Conservation (phyloP, 2,888 invertebrate species). For the Apoda limacodes region DNA sequence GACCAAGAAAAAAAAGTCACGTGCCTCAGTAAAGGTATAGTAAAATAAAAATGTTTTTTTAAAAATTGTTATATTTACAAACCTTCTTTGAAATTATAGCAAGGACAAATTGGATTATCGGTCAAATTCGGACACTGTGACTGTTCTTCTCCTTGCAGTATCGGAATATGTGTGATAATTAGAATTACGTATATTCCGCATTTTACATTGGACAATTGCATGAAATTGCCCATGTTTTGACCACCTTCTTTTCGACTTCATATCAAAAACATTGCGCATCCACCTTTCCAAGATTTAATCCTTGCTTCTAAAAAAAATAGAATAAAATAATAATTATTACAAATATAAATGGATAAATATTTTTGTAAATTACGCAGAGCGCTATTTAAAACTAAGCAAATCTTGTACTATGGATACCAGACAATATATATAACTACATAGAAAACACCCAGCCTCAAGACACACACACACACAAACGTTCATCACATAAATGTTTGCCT, state of each 20-base stretch:
- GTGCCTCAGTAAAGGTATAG: too few relatives aligned
- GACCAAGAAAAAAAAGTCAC: conserved; percentile 9
- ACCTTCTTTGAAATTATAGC: conserved; percentile 93
- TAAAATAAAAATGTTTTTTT: too few relatives aligned
- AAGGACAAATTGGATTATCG: conserved; percentile 86
- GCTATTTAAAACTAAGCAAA: too few relatives aligned
- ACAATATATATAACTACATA: too few relatives aligned
- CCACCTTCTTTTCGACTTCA: conserved; percentile 36
- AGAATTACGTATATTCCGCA: conserved; percentile 69
- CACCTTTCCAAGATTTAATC: conserved; percentile 22
- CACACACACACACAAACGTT: too few relatives aligned
- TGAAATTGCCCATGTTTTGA: conserved; percentile 51
- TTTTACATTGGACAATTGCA: conserved; percentile 49
- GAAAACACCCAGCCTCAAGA: too few relatives aligned
- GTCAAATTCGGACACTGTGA: conserved; percentile 79
- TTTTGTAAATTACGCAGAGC: neutral
- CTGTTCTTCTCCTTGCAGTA: conserved; percentile 67
- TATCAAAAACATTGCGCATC: conserved; percentile 61
- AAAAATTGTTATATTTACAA: conserved; percentile 24
- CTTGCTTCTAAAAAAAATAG: conserved; percentile 19
- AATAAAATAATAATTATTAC: neutral
- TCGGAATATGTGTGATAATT: conserved; percentile 56
- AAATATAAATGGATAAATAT: neutral
- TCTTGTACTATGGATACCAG: too few relatives aligned
- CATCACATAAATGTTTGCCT: too few relatives aligned